Evolutionary conservation across 2,888 invertebrate species (phyloP), one percentile per base, ranked within the genome.

Genomic region (Girardia tigrina): DNA sequence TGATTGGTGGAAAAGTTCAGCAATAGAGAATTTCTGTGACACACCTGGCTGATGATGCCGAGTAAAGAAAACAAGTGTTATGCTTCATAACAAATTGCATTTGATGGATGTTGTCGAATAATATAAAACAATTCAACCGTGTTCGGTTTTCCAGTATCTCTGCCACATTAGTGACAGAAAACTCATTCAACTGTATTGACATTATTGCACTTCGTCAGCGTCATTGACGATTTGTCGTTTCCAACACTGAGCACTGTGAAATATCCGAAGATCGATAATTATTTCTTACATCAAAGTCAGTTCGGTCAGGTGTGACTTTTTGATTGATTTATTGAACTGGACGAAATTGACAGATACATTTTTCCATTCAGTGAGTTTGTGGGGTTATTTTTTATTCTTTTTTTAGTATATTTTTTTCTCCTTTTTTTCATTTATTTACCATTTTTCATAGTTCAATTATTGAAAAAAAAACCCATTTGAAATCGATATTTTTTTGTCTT

Each of bases 101-200:
- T 56, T 56, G 56, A 56, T 56, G 56, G 56, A 56, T 56, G 56
- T 56, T 56, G 56, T 56, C 56, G 56, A 56, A 56, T 56, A 56
- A 56, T 56, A 56, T 56, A 56, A 56, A 56, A 56, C 56, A 56
- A 56, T 56, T 56, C 56, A 56, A 56, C 56, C 56, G 56, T 56
- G n/a, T 23, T 56, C 56, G 56, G 56, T 56, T 56, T 56, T 56
- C 56, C 56, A 56, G 56, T 56, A 56, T 56, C 56, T 56, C 56
- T 56, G 56, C 56, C 56, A 56, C 56, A 56, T 56, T 56, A 56
- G 56, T 56, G 56, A 56, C 56, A 56, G 56, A 56, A 56, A 56
- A 56, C 56, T 56, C 56, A 56, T 56, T 56, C 56, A 56, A 56
- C 56, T 56, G 56, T 56, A 56, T 56, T 56, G 56, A 56, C 56